Base-by-base conservation (phyloP, 2,888 invertebrate species). In the Rhagonycha lutea region DNA sequence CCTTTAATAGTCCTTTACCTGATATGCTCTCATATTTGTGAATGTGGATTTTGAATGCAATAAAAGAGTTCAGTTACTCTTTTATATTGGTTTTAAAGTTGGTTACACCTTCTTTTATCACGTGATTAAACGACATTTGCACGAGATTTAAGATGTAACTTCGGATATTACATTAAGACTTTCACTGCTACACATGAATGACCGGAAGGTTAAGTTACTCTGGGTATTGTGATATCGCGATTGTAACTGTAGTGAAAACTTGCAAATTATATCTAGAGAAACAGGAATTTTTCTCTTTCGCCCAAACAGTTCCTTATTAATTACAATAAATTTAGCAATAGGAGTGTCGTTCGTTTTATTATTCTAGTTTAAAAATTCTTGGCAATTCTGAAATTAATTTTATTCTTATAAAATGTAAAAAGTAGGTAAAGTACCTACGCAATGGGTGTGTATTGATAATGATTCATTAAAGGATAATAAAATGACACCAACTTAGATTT, bases 11-110 rank as follows among this genome's bases (percentile, higher is more conserved):
- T 47, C 47, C 61, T 69, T 69, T 79, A 80, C 80, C 80, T 80
- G 78, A 61, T 78, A 68, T 68, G 78, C 71, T 72, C 75, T 79
- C 80, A 80, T 80, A 78, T 80, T 80, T 77, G 69, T 69, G 68
- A 72, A 68, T 72, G 72, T 74, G 68, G 73, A 70, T 69, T 62
- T 18, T 75, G 77, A 79, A 76, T 79, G 72, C 60, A 67, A 24
- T 67, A 71, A 69, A 68, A 62, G 23, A 28, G 60, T 61, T 12
- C 63, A 61, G 72, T 74, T 73, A 73, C 61, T 62, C 78, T 78
- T 78, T 72, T 78, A 78, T 78, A 78, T 76, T 69, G 26, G 60
- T 68, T 69, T 65, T 47, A 47, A n/a, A n/a, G 29, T 32, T 61
- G 67, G 76, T 73, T 69, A 72, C 74, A 74, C 74, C 76, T 76